Conservation (phyloP, 2,113 vertebrate genomes). For the Ovibos moschatus region DNA sequence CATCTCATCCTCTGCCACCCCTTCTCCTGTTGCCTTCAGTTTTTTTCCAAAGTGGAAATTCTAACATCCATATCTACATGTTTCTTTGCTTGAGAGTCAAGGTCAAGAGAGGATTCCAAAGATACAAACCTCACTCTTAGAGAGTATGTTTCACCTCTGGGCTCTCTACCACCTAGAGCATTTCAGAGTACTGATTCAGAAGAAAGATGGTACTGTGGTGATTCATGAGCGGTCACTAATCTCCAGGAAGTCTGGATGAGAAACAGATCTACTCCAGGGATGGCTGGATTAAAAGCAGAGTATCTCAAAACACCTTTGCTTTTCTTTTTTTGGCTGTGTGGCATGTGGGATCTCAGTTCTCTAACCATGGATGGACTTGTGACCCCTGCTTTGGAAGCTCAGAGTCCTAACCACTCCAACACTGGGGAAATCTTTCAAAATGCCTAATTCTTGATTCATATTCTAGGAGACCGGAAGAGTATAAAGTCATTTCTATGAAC, state of each 20-base stretch:
- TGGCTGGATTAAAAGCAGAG: not conserved
- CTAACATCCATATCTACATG: not conserved
- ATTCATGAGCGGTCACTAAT: not conserved
- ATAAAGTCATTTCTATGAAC: not conserved
- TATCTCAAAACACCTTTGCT: not conserved
- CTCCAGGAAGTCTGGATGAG: not conserved
- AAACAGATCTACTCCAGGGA: not conserved
- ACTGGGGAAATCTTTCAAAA: not conserved
- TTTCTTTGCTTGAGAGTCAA: not conserved
- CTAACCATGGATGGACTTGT: not conserved
- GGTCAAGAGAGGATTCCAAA: not conserved
- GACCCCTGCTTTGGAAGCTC: not conserved
- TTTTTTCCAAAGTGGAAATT: not conserved
- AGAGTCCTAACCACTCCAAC: not conserved
- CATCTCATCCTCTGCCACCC: not conserved
- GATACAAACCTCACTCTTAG: not conserved
- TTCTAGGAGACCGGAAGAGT: not conserved
- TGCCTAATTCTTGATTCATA: not conserved
- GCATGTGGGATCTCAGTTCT: not conserved
- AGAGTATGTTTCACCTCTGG: not conserved
- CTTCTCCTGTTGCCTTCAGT: not conserved
- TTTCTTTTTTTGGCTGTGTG: not conserved
- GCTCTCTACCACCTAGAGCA: not conserved
- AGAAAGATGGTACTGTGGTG: not conserved
- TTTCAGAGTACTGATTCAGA: not conserved